Evolutionary conservation across 2,888 invertebrate species (phyloP).

Genomic region (Zeuzera pyrina): DNA sequence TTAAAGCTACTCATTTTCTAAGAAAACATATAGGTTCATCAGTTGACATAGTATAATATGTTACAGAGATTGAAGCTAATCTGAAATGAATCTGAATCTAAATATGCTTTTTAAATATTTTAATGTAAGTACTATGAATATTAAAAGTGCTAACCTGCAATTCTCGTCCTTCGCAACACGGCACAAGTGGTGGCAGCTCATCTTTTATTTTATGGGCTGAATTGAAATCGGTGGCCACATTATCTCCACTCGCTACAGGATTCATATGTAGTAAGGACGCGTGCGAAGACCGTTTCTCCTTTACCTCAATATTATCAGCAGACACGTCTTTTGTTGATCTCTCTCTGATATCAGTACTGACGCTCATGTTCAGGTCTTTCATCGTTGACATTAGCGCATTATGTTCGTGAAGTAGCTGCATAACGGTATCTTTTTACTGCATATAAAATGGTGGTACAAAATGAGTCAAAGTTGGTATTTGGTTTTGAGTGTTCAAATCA

Average conservation of each 20-base stretch:
- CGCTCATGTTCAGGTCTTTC: slow-evolving; percentile 32
- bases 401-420: slow-evolving; percentile 54
- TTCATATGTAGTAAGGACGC: slow-evolving; percentile 49
- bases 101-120: too few species aligned
- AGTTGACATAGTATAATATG: too few species aligned
- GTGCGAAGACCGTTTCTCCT: slow-evolving; percentile 49
- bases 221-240: slow-evolving; percentile 43
- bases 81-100: too few species aligned
- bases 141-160: slow-evolving; percentile 32
- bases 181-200: slow-evolving; percentile 49
- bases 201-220: slow-evolving; percentile 50
- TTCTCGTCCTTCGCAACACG: slow-evolving; percentile 60
- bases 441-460: slow-evolving; percentile 8
- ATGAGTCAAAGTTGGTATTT: slow-evolving; percentile 7
- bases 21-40: too few species aligned
- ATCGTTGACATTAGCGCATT: slow-evolving; percentile 27
- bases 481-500: slow-evolving; percentile 17
- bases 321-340: slow-evolving; percentile 24
- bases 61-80: too few species aligned
- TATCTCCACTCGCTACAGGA: slow-evolving; percentile 63
- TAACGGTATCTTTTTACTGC: slow-evolving; percentile 20
- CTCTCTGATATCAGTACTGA: slow-evolving; percentile 19
- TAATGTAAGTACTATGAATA: too few species aligned
- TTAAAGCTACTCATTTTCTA: too few species aligned
- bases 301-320: slow-evolving; percentile 41